These are phyloP conservation scores for Hydrotaea diabolus DNA, from an alignment of 2,888 invertebrate genomes.

Conservation along the genomic window DNA sequence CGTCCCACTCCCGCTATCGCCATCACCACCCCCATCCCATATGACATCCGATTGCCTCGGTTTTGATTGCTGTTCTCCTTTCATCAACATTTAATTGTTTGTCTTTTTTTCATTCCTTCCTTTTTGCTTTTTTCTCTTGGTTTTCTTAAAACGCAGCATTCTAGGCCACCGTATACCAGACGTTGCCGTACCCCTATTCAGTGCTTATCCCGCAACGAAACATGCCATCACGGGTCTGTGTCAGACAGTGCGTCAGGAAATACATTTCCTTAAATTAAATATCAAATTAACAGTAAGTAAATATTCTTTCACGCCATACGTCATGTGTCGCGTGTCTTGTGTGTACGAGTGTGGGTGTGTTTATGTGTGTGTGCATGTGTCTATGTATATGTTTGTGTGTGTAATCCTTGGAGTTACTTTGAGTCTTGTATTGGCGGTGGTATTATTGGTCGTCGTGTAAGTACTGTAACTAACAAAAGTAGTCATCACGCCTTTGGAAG, in stretches of 20 bases:
- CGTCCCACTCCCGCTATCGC: neutral
- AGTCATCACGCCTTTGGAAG: no score
- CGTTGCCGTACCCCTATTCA: constrained; percentile 81
- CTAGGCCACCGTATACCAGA: constrained; percentile 82
- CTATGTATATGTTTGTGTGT: no score
- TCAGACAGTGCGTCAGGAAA: constrained; percentile 83
- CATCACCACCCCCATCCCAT: neutral
- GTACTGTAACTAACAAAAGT: neutral
- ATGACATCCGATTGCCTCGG: constrained; percentile 16
- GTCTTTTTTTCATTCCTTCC: neutral
- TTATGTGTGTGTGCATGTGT: no score
- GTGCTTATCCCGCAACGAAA: constrained; percentile 84
- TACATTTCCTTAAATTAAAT: constrained; percentile 81
- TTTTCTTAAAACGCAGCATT: constrained; percentile 73
- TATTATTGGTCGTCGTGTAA: no score
- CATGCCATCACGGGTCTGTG: constrained; percentile 83
- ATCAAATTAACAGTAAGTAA: constrained; percentile 81
- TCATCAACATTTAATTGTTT: constrained; percentile 24
- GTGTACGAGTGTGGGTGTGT: neutral
- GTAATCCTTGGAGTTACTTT: neutral
- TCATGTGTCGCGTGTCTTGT: neutral
- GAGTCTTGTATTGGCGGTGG: neutral
- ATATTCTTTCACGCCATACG: constrained; percentile 57
- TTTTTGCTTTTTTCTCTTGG: neutral
- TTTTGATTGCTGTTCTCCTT: constrained; percentile 35